phyloP scores from a whole-genome alignment of 2,888 invertebrate genomes.

The Helicoverpa assulta region DNA sequence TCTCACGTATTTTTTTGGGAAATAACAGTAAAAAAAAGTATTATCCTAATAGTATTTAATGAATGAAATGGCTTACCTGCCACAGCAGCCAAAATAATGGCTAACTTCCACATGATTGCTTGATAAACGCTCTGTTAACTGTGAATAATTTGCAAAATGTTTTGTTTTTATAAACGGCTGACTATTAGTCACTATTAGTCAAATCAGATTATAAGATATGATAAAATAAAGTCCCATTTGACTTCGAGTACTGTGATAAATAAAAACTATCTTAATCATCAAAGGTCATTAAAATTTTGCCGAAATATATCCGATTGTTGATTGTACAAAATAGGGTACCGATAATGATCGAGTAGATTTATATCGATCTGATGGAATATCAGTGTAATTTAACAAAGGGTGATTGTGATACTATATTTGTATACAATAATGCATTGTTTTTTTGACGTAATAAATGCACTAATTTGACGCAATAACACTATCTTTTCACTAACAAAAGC shows the following conservation, averaged over 20 bases:
- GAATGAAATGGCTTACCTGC: slow-evolving; percentile 59
- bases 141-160: not conserved
- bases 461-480: not conserved
- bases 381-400: slow-evolving; percentile 13
- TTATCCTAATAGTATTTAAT: slow-evolving; percentile 24
- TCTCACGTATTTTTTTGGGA: too few species aligned
- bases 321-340: slow-evolving; percentile 30
- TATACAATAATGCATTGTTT: not conserved
- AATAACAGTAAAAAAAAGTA: not conserved
- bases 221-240: slow-evolving; percentile 8
- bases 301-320: slow-evolving; percentile 24
- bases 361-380: slow-evolving; percentile 22
- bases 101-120: slow-evolving; percentile 52
- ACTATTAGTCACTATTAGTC: not conserved
- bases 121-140: slow-evolving; percentile 17
- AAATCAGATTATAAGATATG: slow-evolving; percentile 26
- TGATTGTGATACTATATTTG: not conserved
- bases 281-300: slow-evolving; percentile 43
- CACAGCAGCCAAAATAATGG: slow-evolving; percentile 50
- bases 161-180: slow-evolving; percentile 40
- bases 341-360: slow-evolving; percentile 51
- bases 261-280: slow-evolving; percentile 30
- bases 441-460: not conserved
- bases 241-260: slow-evolving; percentile 11
- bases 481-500: not conserved